Evolutionary conservation across 2,888 invertebrate species (phyloP), one percentile per base, ranked within the genome.

Genomic region (Cheilosia vernalis): DNA sequence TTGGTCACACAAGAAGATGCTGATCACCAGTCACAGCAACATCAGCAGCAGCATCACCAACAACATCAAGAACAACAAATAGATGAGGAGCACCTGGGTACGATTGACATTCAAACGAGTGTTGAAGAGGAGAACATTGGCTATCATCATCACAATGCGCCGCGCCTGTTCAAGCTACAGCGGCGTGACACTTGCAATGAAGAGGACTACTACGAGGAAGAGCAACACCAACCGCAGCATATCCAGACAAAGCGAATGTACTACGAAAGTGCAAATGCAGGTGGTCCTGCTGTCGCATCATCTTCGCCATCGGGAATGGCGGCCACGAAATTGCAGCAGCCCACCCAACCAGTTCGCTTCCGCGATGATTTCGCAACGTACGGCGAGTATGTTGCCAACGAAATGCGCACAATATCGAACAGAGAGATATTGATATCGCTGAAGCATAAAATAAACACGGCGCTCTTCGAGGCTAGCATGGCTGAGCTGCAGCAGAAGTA

Each of bases 381-480:
- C 66, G 94, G 94, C 7, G 94, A 94, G 90, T 94, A 94, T 85
- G 91, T 94, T 69, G 94, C 94, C 1, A 94, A 94, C 88, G 94
- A 94, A 89, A 90, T 94, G 87, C 91, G 94, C 6, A 93, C 93
- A 44, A 90, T 94, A 19, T 93, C 93, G 89, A 94, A 93, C 21
- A 93, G 94, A 56, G 94, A 94, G 88, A 93, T 94, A 78, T 89
- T 94, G 13, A 89, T 94, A 5, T 92, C 94, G 4, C 93, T 94
- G 0, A 94, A 94, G 88, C 94, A 94, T 88, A 94, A 94, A 89
- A 94, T 94, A 78, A 94, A 94, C 88, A 94, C 94, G 88, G 93
- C 93, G 13, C 93, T 94, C 87, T 94, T 94, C 90, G 94, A 94
- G 88, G 94, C 94, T 0, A 94, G 93, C 90, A 94, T 94, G 93